Percentiles rank a stretch among this genome's conserved stretches.
Evolutionary conservation across 2,113 vertebrate genomes (phyloP).

Genomic region (Urocitellus parryii): DNA sequence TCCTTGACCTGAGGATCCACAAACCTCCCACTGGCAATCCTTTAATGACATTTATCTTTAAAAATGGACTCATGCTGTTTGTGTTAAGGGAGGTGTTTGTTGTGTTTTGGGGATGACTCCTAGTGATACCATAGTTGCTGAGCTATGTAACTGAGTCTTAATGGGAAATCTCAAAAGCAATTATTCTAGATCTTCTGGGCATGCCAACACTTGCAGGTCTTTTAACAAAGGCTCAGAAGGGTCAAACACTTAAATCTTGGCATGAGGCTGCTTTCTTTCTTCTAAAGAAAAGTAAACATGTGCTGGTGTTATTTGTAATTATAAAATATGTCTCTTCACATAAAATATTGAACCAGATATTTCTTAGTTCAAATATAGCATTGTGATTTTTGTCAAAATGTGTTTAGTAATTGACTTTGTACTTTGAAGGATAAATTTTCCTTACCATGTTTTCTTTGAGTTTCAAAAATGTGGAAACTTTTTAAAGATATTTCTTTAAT

Average conservation of each 20-base stretch:
- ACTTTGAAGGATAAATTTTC: slow-evolving; percentile 30
- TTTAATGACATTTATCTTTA: neutral
- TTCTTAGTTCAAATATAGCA: neutral
- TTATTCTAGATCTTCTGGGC: slow-evolving; percentile 59
- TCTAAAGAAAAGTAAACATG: slow-evolving; percentile 51
- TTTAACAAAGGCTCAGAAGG: slow-evolving; percentile 59
- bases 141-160: slow-evolving; percentile 35
- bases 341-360: neutral
- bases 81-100: slow-evolving; percentile 67
- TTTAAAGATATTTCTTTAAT: neutral
- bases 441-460: neutral
- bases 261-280: slow-evolving; percentile 11
- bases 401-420: slow-evolving; percentile 23
- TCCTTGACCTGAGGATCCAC: neutral
- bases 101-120: slow-evolving; percentile 64
- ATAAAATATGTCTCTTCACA: slow-evolving; percentile 29
- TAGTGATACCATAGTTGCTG: slow-evolving; percentile 61
- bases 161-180: slow-evolving; percentile 45
- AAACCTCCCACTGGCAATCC: neutral
- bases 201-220: slow-evolving; percentile 70
- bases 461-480: slow-evolving; percentile 20
- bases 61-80: slow-evolving; percentile 5
- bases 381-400: slow-evolving; percentile 22
- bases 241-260: slow-evolving; percentile 56
- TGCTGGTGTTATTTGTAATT: neutral